These are phyloP conservation scores for Paratrypauchen microcephalus DNA, from an alignment of 2,797 vertebrate genomes.

Conservation along the genomic window DNA sequence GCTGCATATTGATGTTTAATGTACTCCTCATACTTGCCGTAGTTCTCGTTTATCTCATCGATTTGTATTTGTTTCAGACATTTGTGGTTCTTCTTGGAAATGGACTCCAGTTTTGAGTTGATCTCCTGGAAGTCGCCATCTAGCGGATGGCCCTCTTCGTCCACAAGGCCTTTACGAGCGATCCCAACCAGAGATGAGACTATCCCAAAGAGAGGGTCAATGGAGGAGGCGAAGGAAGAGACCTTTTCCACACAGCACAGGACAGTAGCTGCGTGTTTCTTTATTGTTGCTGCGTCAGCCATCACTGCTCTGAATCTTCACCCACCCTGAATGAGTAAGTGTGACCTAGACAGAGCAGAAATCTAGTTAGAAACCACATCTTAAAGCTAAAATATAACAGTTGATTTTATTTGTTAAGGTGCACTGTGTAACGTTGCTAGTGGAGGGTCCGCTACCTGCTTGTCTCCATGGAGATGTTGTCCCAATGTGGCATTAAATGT, in stretches of 20 bases:
- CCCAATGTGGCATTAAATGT: too few relatives aligned
- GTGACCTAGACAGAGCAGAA: conserved; percentile 23
- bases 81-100: conserved; percentile 75
- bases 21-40: conserved; percentile 75
- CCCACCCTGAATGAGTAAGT: conserved; percentile 17
- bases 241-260: conserved; percentile 75
- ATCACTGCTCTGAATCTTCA: conserved; percentile 54
- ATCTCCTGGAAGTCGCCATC: conserved; percentile 73
- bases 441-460: too few relatives aligned
- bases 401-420: not conserved
- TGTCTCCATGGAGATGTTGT: too few relatives aligned
- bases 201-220: conserved; percentile 79
- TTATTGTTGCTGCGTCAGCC: conserved; percentile 70
- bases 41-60: conserved; percentile 76
- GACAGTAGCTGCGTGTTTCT: conserved; percentile 65
- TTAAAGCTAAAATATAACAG: not conserved
- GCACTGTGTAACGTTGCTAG: too few relatives aligned
- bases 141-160: conserved; percentile 60
- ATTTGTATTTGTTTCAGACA: conserved; percentile 73
- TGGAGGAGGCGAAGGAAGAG: conserved; percentile 76
- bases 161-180: conserved; percentile 70
- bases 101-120: conserved; percentile 69
- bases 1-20: conserved; percentile 80
- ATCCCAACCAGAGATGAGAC: conserved; percentile 77
- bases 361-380: not conserved